Evolutionary conservation across 2,797 vertebrate species (phyloP), one percentile per base, ranked within the genome.

Genomic region (Myiotriccus ornatus): DNA sequence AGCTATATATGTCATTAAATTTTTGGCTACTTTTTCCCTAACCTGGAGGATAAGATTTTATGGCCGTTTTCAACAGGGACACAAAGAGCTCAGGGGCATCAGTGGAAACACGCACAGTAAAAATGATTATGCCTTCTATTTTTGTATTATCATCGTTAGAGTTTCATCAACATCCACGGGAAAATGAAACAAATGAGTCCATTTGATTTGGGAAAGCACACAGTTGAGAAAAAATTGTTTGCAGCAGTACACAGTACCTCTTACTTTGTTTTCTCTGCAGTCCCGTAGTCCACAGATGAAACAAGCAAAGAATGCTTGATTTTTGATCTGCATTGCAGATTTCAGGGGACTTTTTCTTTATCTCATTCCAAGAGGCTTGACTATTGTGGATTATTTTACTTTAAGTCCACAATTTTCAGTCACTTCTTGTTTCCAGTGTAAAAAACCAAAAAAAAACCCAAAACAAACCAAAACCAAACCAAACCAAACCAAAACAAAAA

Each of bases 261-360:
- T 55, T 64, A 62, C 43, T 76, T 92, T 70, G 35, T 39, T 86
- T 85, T 81, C n/a, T 47, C 71, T 93, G 64, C 81, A 76, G 59
- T 77, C 43, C 55, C 10, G 4, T 14, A 64, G 41, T 52, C 60
- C 46, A 37, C 23, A 57, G 63, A 74, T 43, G n/a, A 71, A 91
- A 55, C 47, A 81, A 81, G 62, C 6, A 68, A 74, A 80, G 81
- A 84, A 89, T 82, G 34, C n/a, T 70, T 32, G 56, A 82, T 79
- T 92, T 91, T 87, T 84, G 32, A 85, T 92, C 89, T 91, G 68
- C 84, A 93, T 41, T 95, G 87, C 90, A 89, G 90, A 89, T 89
- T 92, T 89, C 6, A 4, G 43, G 65, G 53, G 46, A 63, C 34
- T 59, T 79, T 75, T 57, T 87, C 46, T 80, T 84, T 4, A 10